Conservation (phyloP, 1,140 invertebrate species). For the Trachymyrmex septentrionalis region DNA sequence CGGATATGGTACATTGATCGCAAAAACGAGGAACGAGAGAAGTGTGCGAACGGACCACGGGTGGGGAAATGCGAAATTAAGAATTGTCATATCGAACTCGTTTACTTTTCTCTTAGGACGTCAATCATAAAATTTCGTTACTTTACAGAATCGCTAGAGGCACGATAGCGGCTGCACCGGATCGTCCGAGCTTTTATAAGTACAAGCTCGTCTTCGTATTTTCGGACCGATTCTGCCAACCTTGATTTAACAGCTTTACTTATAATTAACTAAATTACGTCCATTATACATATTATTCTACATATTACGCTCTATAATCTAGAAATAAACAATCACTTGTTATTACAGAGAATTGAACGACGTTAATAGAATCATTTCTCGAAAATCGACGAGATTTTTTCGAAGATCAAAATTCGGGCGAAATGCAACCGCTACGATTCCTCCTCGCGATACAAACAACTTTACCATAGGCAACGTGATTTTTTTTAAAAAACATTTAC, state of each 20-base stretch:
- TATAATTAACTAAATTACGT: conserved; percentile 32
- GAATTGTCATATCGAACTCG: conserved; percentile 49
- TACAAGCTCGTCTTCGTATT: neutral
- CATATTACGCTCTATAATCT: neutral
- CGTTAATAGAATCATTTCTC: neutral
- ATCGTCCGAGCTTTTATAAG: neutral
- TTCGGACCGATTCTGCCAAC: neutral
- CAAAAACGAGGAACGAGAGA: conserved; percentile 68
- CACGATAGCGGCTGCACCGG: conserved; percentile 23
- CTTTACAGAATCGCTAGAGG: conserved; percentile 25
- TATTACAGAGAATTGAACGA: neutral
- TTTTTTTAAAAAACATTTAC: conserved; percentile 19
- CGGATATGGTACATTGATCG: conserved; percentile 76
- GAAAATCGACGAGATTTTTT: neutral
- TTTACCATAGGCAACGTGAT: conserved; percentile 3
- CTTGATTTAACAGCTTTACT: conserved; percentile 9
- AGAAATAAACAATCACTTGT: conserved; percentile 3
- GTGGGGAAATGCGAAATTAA: conserved; percentile 45
- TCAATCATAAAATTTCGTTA: conserved; percentile 25
- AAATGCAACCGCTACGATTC: conserved; percentile 21
- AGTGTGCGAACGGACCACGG: conserved; percentile 64
- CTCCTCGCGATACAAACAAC: conserved; percentile 29
- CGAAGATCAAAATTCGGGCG: neutral
- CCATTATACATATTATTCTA: conserved; percentile 3
- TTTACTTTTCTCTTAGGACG: conserved; percentile 45